Evolutionary conservation across 2,888 invertebrate genomes (phyloP), one percentile per base, ranked within the genome.

Genomic region (Steinernema carpocapsae): DNA sequence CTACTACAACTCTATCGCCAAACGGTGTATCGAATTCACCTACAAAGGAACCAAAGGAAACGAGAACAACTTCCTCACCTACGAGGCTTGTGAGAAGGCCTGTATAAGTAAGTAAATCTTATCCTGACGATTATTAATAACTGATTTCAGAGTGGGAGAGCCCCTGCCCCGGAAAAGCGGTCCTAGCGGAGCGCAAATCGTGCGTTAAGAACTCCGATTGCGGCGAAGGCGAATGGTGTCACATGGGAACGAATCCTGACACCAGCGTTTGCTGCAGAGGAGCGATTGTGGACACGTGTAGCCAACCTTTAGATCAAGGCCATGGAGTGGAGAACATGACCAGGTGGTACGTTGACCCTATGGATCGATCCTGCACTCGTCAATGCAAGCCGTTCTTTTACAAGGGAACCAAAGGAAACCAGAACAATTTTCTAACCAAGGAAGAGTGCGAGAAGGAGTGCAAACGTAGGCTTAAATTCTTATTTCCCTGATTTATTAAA

Each of bases 361-460:
- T 75, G 22, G 85, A 86, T 75, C 80, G 81, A 37, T 79, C 85
- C 0, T 86, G 86, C 77, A 79, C 72, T 46, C 77, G 83, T 24
- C 73, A 82, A 71, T 86, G 86, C 76, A 84, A 85, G 73, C 80
- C 82, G 10, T 86, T 86, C 78, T 79, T 76, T n/a, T 86, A 86
- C 45, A 70, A 70, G 71, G 85, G 85, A 56, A 76, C 82, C 22
- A 82, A 83, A 46, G 86, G 86, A 74, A 86, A 86, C 52, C 86
- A 86, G 76, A 86, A 86, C 80, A 86, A 86, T 76, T 86, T 86
- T 78, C 70, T 85, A 42, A 83, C 82, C 19, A 85, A 85, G 71
- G 81, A 82, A 45, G 78, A 78, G 56, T 87, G 87, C 72, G 87
- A 86, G 72, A 76, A 77, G 19, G 80, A 77, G 17, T 85, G 84